These are phyloP conservation scores for Acholoe squamosa DNA, from an alignment of 2,888 invertebrate species.

Conservation along the genomic window DNA sequence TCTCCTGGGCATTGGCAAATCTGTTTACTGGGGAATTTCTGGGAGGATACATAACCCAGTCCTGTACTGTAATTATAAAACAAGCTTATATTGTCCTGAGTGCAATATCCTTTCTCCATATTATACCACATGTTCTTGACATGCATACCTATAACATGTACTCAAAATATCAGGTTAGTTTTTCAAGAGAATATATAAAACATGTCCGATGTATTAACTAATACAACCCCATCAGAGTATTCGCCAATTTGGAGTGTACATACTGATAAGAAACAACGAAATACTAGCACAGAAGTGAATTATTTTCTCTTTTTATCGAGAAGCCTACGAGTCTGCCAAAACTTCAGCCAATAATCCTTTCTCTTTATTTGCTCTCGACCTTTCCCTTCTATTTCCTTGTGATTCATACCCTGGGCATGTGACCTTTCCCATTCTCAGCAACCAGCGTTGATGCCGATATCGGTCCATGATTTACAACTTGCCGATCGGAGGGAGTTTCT, in stretches of 20 bases:
- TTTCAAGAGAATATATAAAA: too few relatives aligned
- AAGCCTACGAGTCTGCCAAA: too few relatives aligned
- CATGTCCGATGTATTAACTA: too few relatives aligned
- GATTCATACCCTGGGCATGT: neutral
- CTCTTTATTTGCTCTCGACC: neutral
- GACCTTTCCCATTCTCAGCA: slow-evolving; percentile 12
- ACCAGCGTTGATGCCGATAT: neutral
- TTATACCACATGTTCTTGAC: too few relatives aligned
- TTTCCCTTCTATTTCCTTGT: slow-evolving; percentile 9
- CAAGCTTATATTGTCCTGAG: neutral
- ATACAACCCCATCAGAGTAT: too few relatives aligned
- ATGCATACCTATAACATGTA: too few relatives aligned
- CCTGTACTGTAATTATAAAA: neutral
- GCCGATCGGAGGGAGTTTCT: neutral
- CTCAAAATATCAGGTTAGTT: too few relatives aligned
- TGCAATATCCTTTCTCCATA: too few relatives aligned
- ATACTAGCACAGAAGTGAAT: too few relatives aligned
- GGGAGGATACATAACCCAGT: neutral
- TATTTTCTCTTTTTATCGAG: too few relatives aligned
- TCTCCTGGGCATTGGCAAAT: neutral
- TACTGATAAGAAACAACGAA: too few relatives aligned
- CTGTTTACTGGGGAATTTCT: neutral
- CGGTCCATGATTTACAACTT: neutral
- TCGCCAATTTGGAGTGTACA: too few relatives aligned
- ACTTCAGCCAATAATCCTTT: neutral